Conservation (phyloP, 2,113 vertebrate genomes). For the Plecotus auritus region DNA sequence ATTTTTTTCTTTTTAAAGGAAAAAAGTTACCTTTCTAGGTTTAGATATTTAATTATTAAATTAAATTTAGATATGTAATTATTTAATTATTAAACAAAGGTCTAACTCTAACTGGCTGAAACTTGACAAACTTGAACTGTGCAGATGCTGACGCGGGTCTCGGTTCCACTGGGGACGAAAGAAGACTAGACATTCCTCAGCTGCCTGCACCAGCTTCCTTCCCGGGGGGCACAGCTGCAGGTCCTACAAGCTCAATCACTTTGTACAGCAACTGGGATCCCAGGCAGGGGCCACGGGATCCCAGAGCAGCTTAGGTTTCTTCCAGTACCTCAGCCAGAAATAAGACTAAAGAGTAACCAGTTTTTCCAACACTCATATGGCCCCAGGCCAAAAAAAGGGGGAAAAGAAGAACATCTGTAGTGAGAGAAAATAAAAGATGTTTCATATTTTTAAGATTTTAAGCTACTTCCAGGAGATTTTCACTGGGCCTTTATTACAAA, state of each 20-base stretch:
- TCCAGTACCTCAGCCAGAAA: constrained; percentile 22
- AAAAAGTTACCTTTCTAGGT: constrained; percentile 33
- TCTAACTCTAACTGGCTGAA: constrained; percentile 9
- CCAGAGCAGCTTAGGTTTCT: constrained; percentile 58
- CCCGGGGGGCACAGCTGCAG: constrained; percentile 37
- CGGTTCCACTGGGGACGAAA: neutral
- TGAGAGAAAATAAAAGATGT: neutral
- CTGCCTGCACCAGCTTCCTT: constrained; percentile 25
- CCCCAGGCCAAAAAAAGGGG: neutral
- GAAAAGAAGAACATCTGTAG: neutral
- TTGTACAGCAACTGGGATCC: constrained; percentile 4
- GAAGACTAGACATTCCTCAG: constrained; percentile 51
- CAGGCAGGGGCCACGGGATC: neutral
- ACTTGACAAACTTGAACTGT: neutral
- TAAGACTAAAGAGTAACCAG: constrained; percentile 31
- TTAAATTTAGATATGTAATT: too few species aligned
- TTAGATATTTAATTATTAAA: neutral
- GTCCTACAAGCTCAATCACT: constrained; percentile 53
- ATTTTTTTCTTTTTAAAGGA: neutral
- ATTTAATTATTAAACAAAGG: neutral
- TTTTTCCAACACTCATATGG: constrained; percentile 34
- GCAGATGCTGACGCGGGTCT: constrained; percentile 28
- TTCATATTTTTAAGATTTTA: constrained; percentile 37
- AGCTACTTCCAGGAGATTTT: neutral
- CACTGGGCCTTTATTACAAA: neutral